These are phyloP conservation scores for Syngnathus floridae DNA, from an alignment of 2,113 vertebrate genomes.

Conservation along the genomic window DNA sequence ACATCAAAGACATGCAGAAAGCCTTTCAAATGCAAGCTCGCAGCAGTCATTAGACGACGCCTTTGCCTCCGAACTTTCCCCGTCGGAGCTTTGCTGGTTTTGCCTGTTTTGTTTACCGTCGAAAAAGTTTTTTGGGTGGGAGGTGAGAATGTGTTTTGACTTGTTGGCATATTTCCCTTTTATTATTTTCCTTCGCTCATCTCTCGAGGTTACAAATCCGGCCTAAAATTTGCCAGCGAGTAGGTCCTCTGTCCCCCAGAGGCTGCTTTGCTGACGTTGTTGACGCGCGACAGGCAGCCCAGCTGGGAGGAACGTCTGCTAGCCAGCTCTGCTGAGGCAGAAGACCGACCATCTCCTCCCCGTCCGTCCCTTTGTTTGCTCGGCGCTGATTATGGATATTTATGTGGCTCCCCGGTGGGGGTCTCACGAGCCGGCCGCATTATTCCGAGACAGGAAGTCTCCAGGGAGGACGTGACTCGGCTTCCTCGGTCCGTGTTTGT, in stretches of 20 bases:
- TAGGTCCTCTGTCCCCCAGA: not conserved
- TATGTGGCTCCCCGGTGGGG: slow-evolving; percentile 7
- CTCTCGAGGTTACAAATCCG: too few species aligned
- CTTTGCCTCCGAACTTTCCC: not conserved
- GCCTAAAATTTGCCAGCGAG: too few species aligned
- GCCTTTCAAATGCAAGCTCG: slow-evolving; percentile 46
- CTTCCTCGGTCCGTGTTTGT: slow-evolving; percentile 10
- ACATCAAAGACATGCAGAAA: slow-evolving; percentile 59
- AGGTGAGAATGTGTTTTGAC: too few species aligned
- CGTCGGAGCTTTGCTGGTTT: slow-evolving; percentile 10
- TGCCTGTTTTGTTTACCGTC: slow-evolving; percentile 34
- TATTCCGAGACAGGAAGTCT: slow-evolving; percentile 32
- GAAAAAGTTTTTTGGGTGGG: not conserved
- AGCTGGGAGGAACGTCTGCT: slow-evolving; percentile 17
- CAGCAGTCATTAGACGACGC: slow-evolving; percentile 35
- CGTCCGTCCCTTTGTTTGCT: slow-evolving; percentile 9
- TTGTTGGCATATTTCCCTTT: not conserved
- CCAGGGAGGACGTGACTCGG: not conserved
- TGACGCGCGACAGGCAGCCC: slow-evolving; percentile 2
- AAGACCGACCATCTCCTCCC: not conserved
- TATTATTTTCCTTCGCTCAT: too few species aligned
- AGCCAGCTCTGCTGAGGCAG: slow-evolving; percentile 13
- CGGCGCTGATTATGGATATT: slow-evolving; percentile 33
- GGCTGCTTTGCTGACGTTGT: slow-evolving; percentile 13
- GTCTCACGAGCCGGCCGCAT: slow-evolving; percentile 17